Evolutionary conservation across 2,797 vertebrate species (phyloP).

Genomic region (Acanthurus leucopareius): DNA sequence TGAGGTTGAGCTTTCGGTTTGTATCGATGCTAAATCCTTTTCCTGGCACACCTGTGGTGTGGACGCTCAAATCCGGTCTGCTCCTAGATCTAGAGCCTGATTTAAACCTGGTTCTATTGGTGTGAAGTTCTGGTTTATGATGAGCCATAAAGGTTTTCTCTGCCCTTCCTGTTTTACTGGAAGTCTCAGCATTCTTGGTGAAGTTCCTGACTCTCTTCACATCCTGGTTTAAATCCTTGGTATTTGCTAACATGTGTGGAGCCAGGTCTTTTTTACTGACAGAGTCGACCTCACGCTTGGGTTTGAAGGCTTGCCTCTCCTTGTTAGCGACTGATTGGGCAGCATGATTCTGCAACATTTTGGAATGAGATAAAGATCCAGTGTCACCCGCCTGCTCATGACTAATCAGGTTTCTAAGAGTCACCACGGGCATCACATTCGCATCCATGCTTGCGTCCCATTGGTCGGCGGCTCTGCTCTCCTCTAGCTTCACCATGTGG

Average conservation of each 20-base stretch:
- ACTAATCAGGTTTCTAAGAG: constrained; percentile 78
- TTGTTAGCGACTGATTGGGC: constrained; percentile 54
- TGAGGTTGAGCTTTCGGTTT: constrained; percentile 82
- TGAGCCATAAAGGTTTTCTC: constrained; percentile 75
- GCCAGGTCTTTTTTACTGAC: constrained; percentile 66
- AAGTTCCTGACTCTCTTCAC: constrained; percentile 74
- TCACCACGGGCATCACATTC: constrained; percentile 73
- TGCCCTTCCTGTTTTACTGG: constrained; percentile 58
- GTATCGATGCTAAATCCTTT: constrained; percentile 74
- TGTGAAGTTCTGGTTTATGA: constrained; percentile 77
- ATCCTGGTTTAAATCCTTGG: constrained; percentile 71
- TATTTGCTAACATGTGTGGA: constrained; percentile 35
- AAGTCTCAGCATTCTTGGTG: constrained; percentile 71
- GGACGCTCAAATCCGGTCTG: constrained; percentile 70
- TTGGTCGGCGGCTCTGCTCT: constrained; percentile 72
- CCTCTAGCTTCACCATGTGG: constrained; percentile 61
- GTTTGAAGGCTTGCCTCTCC: constrained; percentile 74
- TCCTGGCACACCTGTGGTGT: constrained; percentile 72
- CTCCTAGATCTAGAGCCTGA: constrained; percentile 61
- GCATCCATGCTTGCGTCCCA: constrained; percentile 76
- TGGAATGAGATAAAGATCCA: constrained; percentile 62
- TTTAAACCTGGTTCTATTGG: constrained; percentile 83
- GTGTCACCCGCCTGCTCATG: constrained; percentile 71
- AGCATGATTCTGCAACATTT: constrained; percentile 68
- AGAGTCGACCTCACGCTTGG: constrained; percentile 78